Evolutionary conservation across 2,888 invertebrate genomes (phyloP).

Genomic region (Galerucella pusilla): DNA sequence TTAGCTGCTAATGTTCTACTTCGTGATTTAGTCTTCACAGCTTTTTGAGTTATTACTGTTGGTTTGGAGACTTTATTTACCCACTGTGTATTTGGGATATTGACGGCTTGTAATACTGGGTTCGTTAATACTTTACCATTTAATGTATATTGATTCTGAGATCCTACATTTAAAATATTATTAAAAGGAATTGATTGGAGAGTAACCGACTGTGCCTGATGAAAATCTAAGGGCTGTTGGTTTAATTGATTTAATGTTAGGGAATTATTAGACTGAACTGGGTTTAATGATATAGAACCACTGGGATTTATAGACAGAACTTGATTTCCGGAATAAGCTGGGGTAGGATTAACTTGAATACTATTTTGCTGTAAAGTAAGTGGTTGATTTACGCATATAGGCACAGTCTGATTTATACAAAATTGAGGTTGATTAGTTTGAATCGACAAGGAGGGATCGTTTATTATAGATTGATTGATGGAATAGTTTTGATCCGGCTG

Average conservation of each 20-base stretch:
- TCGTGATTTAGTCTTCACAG: constrained; percentile 52
- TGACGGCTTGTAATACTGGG: constrained; percentile 51
- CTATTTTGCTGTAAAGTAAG: constrained; percentile 46
- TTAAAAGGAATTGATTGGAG: constrained; percentile 58
- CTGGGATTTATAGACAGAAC: constrained; percentile 43
- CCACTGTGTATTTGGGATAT: constrained; percentile 58
- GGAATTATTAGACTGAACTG: constrained; percentile 41
- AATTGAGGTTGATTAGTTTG: constrained; percentile 50
- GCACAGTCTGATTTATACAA: constrained; percentile 56
- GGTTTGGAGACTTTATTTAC: constrained; percentile 56
- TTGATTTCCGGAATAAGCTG: constrained; percentile 43
- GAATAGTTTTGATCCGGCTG: constrained; percentile 46
- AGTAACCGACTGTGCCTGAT: constrained; percentile 57
- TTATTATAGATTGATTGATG: constrained; percentile 46
- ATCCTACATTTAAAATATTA: constrained; percentile 57
- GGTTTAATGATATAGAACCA: constrained; percentile 44
- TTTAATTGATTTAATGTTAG: constrained; percentile 52
- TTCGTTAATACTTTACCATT: constrained; percentile 58
- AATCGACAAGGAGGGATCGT: constrained; percentile 46
- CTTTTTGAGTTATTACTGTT: constrained; percentile 54
- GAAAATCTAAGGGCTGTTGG: constrained; percentile 54
- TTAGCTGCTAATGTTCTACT: constrained; percentile 54
- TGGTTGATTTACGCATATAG: constrained; percentile 57
- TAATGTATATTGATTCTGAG: constrained; percentile 57
- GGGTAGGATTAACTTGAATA: constrained; percentile 44